Evolutionary conservation across 2,797 vertebrate species (phyloP).

Genomic region (Ambastaia sidthimunki): DNA sequence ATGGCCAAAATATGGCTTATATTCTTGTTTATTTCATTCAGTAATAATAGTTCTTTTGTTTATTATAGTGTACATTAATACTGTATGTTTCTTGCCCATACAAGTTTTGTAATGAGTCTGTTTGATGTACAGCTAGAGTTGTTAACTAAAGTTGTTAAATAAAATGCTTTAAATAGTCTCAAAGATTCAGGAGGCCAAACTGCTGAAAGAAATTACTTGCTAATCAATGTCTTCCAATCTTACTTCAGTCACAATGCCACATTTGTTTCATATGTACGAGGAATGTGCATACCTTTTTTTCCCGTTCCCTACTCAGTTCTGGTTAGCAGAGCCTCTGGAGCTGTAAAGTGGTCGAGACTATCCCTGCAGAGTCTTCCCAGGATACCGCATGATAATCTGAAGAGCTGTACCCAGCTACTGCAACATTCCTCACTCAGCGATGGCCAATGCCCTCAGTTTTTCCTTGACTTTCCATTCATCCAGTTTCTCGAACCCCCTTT

Average conservation of each 20-base stretch:
- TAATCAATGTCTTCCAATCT: background rate
- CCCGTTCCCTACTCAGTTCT: background rate
- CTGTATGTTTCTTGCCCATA: background rate
- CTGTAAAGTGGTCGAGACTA: slow-evolving; percentile 17
- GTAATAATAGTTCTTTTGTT: background rate
- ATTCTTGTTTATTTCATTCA: background rate
- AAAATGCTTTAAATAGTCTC: background rate
- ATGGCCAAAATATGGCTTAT: background rate
- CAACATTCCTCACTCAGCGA: slow-evolving; percentile 52
- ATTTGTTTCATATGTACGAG: slow-evolving; percentile 33
- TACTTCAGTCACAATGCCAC: background rate
- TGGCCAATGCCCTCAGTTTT: slow-evolving; percentile 45
- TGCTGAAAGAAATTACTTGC: background rate
- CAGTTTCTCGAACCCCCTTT: slow-evolving; percentile 24
- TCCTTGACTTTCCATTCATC: slow-evolving; percentile 51
- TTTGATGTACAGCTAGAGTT: background rate
- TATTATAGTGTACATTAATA: background rate
- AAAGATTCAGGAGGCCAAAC: background rate
- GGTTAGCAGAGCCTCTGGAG: slow-evolving; percentile 19
- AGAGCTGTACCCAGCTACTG: slow-evolving; percentile 42
- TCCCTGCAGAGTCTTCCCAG: slow-evolving; percentile 14
- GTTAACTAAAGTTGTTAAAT: background rate
- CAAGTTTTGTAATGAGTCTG: background rate
- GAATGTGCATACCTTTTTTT: slow-evolving; percentile 49
- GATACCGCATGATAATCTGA: slow-evolving; percentile 45